Evolutionary conservation across 2,113 vertebrate species (phyloP).

Genomic region (Petroica traversi): DNA sequence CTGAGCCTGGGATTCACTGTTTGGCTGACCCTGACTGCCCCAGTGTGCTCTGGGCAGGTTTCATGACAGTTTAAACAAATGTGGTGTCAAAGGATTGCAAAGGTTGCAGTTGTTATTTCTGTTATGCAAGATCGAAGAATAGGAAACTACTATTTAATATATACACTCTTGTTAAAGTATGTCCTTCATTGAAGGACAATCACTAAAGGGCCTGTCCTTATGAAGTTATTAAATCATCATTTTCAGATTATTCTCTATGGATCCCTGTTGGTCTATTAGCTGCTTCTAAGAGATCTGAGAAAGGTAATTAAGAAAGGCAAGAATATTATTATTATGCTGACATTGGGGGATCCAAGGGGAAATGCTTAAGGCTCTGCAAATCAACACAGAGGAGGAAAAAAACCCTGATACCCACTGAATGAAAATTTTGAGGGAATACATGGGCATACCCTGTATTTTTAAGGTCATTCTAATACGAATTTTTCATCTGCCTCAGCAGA

Average conservation of each 20-base stretch:
- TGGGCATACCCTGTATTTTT: background rate
- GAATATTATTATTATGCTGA: background rate
- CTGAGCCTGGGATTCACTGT: background rate
- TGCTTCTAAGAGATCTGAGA: background rate
- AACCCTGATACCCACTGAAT: background rate
- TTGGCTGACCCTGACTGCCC: background rate
- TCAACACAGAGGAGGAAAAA: background rate
- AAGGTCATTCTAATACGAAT: background rate
- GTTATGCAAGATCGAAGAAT: background rate
- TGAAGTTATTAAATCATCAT: conserved; percentile 22
- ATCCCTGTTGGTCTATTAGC: conserved; percentile 24
- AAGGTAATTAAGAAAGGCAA: conserved; percentile 25
- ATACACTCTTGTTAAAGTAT: background rate
- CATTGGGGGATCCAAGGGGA: background rate
- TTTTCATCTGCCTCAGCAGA: background rate
- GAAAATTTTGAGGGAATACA: background rate
- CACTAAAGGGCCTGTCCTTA: background rate
- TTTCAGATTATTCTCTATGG: conserved; percentile 1
- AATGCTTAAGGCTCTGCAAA: background rate
- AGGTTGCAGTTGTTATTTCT: background rate
- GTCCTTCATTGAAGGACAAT: background rate
- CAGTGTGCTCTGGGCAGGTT: background rate
- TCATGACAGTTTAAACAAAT: background rate
- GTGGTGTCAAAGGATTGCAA: background rate
- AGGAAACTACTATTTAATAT: background rate